Evolutionary conservation across 2,113 vertebrate species (phyloP), one percentile per base, ranked within the genome.

Genomic region (Chloebia gouldiae): DNA sequence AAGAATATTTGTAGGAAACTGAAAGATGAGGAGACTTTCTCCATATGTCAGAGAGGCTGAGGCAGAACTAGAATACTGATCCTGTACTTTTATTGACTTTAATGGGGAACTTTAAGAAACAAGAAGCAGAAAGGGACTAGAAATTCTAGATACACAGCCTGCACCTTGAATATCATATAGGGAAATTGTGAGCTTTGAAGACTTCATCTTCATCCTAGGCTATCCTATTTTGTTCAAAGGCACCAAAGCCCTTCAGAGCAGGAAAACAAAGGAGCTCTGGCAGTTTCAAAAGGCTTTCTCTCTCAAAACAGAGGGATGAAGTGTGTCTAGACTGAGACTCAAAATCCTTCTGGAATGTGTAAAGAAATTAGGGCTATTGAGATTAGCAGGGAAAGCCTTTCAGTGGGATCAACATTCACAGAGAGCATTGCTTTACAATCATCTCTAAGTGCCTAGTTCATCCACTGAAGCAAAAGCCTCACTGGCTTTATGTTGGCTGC

Each of bases 281-380:
- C 69, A 63, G 59, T 96, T 94, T 96, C 82, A 96, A 92, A 94
- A 75, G 93, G 86, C 89, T 92, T 96, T 90, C 83, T 94, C 80
- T 93, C 94, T 90, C 72, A 49, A 89, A 95, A 95, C 93, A 95
- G 77, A 95, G 72, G 63, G 93, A 86, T 95, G 94, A 94, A 96
- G 87, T 91, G 81, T 94, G 93, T 96, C 96, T 93, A 94, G 96
- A 95, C 93, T 75, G 92, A 94, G 76, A 83, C 0, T 16, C 51
- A 96, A 96, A 94, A 96, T 94, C 95, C 93, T 93, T 60, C 85
- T 92, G 96, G 93, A 95, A 96, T 96, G 87, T 66, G 88, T 92
- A 86, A 95, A 96, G 95, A 96, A 97, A 94, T 95, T 39, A 71
- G 57, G 88, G 75, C 76, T 68, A 70, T 81, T 96, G 92, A 83